Evolutionary conservation across 2,888 invertebrate species (phyloP), one percentile per base, ranked within the genome.

Genomic region (Tholera decimalis): DNA sequence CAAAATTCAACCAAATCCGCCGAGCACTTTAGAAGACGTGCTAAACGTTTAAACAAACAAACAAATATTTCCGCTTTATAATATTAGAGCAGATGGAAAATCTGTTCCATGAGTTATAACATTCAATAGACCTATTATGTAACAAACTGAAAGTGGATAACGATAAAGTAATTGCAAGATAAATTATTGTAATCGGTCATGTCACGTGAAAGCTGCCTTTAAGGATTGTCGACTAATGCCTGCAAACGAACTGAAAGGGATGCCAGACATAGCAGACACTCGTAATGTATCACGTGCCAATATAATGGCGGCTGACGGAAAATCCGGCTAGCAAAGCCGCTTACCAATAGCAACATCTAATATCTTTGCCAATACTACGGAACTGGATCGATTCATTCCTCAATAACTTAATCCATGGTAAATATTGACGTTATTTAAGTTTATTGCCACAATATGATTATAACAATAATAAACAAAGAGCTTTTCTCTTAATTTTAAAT

Each of bases 251-350:
- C 41, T 61, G 54, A 72, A 55, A 37, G 60, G 56, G 60, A 47
- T 43, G 57, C 15, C 47, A 76, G 59, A 43, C 35, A 30, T 39
- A 55, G 18, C 50, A 61, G 69, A 44, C 37, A 33, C 28, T 55
- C 20, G 51, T 39, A 51, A 47, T 39, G 37, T 47, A 47, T 28
- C 64, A 74, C 77, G 74, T 77, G 77, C 46, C 54, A 33, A 39
- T 37, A 44, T 46, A 20, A 24, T 43, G 30, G 26, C 18, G 15
- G 43, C 46, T 44, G 13, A 11, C 37, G 39, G 56, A 39, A 56
- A 76, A 49, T 54, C 57, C 28, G 15, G 8, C 24, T 24, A 1
- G 37, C 30, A 18, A 69, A 70, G 13, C 47, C 28, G 33, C 15
- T 43, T 41, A 69, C 41, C 41, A 49, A 61, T 49, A 55, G 43